Conservation (phyloP, 1,140 invertebrate genomes). For the Cardiocondyla obscurior region DNA sequence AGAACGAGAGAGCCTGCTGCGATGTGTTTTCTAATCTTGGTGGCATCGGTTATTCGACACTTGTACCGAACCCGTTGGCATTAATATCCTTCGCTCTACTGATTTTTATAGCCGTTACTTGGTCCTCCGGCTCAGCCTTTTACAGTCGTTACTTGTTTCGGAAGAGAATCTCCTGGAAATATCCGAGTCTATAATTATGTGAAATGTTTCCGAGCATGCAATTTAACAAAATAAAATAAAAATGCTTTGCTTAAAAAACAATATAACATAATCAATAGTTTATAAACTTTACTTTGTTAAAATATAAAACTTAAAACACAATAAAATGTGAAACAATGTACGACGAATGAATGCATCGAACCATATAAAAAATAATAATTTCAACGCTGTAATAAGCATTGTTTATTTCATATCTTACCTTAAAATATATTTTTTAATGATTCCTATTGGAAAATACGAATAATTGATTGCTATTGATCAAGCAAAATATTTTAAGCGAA, state of each 20-base stretch:
- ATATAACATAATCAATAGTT: not conserved
- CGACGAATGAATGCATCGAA: not conserved
- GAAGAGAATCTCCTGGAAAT: slow-evolving; percentile 35
- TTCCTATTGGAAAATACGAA: not conserved
- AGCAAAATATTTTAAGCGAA: not conserved
- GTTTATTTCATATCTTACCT: not conserved
- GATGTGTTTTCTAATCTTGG: slow-evolving; percentile 60
- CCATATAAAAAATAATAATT: not conserved
- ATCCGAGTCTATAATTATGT: slow-evolving; percentile 13
- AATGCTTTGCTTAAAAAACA: too few species aligned
- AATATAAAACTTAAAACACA: not conserved
- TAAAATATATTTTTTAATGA: not conserved
- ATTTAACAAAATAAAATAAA: not conserved
- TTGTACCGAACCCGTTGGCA: slow-evolving; percentile 62
- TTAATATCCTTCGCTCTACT: slow-evolving; percentile 71
- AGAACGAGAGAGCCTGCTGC: slow-evolving; percentile 39
- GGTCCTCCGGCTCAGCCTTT: slow-evolving; percentile 60
- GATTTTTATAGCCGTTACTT: slow-evolving; percentile 68
- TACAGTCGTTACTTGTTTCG: slow-evolving; percentile 59
- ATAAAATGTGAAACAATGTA: not conserved
- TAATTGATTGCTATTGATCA: not conserved
- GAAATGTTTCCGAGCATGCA: not conserved
- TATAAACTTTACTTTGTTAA: not conserved
- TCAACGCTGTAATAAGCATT: not conserved
- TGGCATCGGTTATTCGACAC: slow-evolving; percentile 60